Evolutionary conservation across 2,888 invertebrate genomes (phyloP).

Genomic region (Saturnia pavonia): DNA sequence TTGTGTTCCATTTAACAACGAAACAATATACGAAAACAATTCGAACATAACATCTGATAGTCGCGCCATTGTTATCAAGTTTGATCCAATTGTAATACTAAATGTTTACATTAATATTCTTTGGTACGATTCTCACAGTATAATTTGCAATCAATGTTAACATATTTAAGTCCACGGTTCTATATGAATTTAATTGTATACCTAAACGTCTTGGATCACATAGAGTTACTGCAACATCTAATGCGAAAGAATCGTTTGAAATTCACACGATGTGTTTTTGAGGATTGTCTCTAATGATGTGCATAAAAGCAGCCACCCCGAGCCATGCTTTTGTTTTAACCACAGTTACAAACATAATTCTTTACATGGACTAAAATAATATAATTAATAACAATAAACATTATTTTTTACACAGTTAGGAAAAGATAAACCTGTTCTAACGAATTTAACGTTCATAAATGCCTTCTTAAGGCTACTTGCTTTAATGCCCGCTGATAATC

Average conservation of each 20-base stretch:
- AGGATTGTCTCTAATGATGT: too few relatives aligned
- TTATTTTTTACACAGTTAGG: too few relatives aligned
- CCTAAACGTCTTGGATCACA: background rate
- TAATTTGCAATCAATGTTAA: background rate
- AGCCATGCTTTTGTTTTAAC: background rate
- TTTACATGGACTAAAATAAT: background rate
- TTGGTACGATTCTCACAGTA: background rate
- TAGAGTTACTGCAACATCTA: background rate
- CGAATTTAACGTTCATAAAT: too few relatives aligned
- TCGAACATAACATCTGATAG: background rate
- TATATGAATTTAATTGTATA: background rate
- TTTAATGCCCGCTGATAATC: too few relatives aligned
- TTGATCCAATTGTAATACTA: slow-evolving; percentile 7
- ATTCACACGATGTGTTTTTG: background rate
- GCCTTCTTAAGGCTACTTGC: too few relatives aligned
- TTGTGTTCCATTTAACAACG: background rate
- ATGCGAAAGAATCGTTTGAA: background rate
- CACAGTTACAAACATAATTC: background rate
- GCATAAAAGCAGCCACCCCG: too few relatives aligned
- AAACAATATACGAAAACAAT: slow-evolving; percentile 6
- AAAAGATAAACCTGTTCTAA: too few relatives aligned
- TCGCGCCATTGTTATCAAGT: slow-evolving; percentile 4
- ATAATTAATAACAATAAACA: too few relatives aligned
- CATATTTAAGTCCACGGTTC: background rate
- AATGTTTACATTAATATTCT: slow-evolving; percentile 9